Evolutionary conservation across 2,113 vertebrate species (phyloP).

Genomic region (Syrrhaptes paradoxus): DNA sequence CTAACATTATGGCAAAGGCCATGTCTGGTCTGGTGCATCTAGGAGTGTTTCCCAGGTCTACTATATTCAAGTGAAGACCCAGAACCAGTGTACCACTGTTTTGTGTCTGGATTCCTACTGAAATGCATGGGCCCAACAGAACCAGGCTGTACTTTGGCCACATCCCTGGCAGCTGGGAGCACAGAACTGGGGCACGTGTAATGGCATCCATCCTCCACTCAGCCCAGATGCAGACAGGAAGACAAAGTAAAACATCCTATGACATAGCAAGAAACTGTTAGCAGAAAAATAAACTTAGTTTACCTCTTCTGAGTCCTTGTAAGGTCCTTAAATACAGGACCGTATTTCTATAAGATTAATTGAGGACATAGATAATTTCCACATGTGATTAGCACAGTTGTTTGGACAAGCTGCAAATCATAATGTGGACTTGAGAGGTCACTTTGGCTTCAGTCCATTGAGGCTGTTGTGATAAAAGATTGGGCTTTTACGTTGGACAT

Average conservation of each 20-base stretch:
- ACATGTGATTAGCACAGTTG: neutral
- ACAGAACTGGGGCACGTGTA: accelerated
- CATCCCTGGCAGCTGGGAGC: neutral
- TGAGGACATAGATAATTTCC: neutral
- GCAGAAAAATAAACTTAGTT: neutral
- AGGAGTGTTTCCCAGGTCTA: neutral
- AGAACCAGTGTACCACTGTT: neutral
- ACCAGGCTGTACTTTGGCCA: neutral
- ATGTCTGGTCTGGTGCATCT: neutral
- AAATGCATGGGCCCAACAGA: neutral
- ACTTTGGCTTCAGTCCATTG: neutral
- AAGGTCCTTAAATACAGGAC: neutral
- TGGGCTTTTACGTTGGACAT: neutral
- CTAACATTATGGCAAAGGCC: neutral
- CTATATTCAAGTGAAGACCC: neutral
- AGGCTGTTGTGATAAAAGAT: neutral
- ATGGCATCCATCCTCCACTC: neutral
- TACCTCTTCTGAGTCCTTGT: neutral
- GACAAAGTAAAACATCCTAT: neutral
- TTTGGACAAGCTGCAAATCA: neutral
- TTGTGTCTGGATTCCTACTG: neutral
- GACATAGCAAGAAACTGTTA: neutral
- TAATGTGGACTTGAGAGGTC: neutral
- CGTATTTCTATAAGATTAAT: neutral
- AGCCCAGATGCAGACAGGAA: neutral